Evolutionary conservation across 1,140 invertebrate genomes (phyloP), one percentile per base, ranked within the genome.

Genomic region (Drosophila ambigua): DNA sequence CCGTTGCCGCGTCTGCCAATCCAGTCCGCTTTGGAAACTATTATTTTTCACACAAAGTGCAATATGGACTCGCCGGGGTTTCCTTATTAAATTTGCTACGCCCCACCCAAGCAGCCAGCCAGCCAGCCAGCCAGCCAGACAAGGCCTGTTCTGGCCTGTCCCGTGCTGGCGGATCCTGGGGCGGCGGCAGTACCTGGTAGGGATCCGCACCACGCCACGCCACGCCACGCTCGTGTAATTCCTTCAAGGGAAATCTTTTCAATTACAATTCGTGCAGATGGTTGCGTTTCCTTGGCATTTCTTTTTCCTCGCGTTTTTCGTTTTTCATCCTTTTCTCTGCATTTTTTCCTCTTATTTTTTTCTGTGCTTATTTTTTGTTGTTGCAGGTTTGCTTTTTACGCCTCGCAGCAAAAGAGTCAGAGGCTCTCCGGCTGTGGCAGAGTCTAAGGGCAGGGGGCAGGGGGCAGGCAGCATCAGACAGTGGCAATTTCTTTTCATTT

Each of bases 241-340:
- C 76, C 83, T 83, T 79, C 79, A 88, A 88, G 83, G 81, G 83
- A 87, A 87, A 87, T 87, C 83, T 87, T 87, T 87, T 87, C 83
- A 87, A 87, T 87, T 87, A 88, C 83, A 83, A 87, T 87, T 87
- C 84, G 79, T 87, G 83, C 83, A 87, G 83, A 87, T 87, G 82
- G 83, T 78, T 88, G 83, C 83, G 72, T 83, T 87, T 87, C 79
- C 83, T 78, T 64, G 49, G 77, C 59, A 31, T 31, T 53, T 41
- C 50, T 45, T 52, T 20, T 11, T 26, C 41, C 43, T 54, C 15
- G 23, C 23, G 23, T 49, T 8, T 23, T 53, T n/a, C 7, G n/a
- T 65, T 39, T 52, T 5, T 54, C 23, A 24, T 35, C 51, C 39
- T 69, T 72, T 66, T 61, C 11, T 63, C 28, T 52, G 57, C 24